Evolutionary conservation across 2,797 vertebrate species (phyloP), one percentile per base, ranked within the genome.

Genomic region (Scolopax rusticola): DNA sequence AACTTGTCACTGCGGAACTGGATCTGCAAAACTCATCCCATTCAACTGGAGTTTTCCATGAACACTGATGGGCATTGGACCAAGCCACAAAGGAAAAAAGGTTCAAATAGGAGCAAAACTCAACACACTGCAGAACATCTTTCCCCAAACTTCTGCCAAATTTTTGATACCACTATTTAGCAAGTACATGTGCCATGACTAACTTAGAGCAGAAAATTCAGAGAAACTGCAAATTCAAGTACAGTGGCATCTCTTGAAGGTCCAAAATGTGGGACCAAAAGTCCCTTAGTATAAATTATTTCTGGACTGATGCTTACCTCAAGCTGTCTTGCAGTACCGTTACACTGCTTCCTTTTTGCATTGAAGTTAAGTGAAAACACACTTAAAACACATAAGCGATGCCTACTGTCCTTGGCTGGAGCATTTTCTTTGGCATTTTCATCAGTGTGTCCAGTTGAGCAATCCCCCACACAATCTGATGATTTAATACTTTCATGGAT

Each of bases 1-100:
- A 94, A 88, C n/a, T 51, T 4, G 9, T 93, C 82, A 73, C 11
- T 24, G 18, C 61, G 51, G 89, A 95, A 74, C 60, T 3, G 1
- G 75, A 80, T 60, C 93, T 92, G 92, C 89, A 73, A 88, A 96
- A 91, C 82, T 92, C 95, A 96, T 88, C 83, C 79, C 23, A 63
- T 76, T 92, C 82, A 77, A 17, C 76, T 61, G 79, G 65, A 94
- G 92, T 94, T 97, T 96, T 96, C 95, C 95, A 94, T 93, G 91
- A 84, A 84, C 70, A 19, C 43, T 0, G 15, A 32, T 47, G 80
- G 87, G 94, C 83, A 53, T 4, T 33, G 25, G 12, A 90, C 93
- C 95, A 95, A 96, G 87, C 93, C 93, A 91, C 87, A 88, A 83
- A 73, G 80, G 89, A 88, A 85, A 87, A 88, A 33, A 0, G 43